These are phyloP conservation scores for Bombus affinis DNA, from an alignment of 1,140 invertebrate genomes.

Conservation along the genomic window DNA sequence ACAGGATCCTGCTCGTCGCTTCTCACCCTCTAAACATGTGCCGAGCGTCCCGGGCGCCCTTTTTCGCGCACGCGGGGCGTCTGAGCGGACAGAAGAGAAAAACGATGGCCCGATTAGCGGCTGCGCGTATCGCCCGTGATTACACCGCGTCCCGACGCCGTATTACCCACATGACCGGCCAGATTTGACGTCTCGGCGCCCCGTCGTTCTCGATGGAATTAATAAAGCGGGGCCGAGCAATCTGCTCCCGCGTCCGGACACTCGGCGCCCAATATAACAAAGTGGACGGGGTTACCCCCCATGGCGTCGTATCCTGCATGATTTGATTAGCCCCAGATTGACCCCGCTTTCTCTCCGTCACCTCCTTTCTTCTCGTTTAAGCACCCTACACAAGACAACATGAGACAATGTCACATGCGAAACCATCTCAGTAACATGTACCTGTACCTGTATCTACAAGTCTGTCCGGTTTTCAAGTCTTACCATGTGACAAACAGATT, in stretches of 20 bases:
- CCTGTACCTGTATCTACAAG: too few relatives aligned
- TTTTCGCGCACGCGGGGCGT: background rate
- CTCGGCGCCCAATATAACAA: slow-evolving; percentile 67
- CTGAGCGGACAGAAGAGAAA: background rate
- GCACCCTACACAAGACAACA: background rate
- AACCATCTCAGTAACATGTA: too few relatives aligned
- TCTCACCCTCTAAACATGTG: slow-evolving; percentile 4
- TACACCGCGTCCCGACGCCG: slow-evolving; percentile 46
- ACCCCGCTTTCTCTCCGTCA: slow-evolving; percentile 74
- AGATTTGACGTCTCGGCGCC: slow-evolving; percentile 76
- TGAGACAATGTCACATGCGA: too few relatives aligned
- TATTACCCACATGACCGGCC: slow-evolving; percentile 77
- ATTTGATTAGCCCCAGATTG: slow-evolving; percentile 84
- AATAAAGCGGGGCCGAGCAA: slow-evolving; percentile 79
- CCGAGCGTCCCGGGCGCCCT: too few relatives aligned
- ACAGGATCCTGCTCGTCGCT: background rate
- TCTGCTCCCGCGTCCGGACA: slow-evolving; percentile 70
- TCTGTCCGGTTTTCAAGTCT: too few relatives aligned
- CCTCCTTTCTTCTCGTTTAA: slow-evolving; percentile 39
- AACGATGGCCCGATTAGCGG: slow-evolving; percentile 68
- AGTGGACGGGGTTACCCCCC: slow-evolving; percentile 55
- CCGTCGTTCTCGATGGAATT: slow-evolving; percentile 77
- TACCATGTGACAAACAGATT: too few relatives aligned
- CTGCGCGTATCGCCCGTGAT: slow-evolving; percentile 65
- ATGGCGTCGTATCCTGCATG: slow-evolving; percentile 74